Percentiles rank a stretch among this genome's conserved stretches.
phyloP scores from a whole-genome alignment of 2,797 vertebrate species.

The Pitangus sulphuratus region DNA sequence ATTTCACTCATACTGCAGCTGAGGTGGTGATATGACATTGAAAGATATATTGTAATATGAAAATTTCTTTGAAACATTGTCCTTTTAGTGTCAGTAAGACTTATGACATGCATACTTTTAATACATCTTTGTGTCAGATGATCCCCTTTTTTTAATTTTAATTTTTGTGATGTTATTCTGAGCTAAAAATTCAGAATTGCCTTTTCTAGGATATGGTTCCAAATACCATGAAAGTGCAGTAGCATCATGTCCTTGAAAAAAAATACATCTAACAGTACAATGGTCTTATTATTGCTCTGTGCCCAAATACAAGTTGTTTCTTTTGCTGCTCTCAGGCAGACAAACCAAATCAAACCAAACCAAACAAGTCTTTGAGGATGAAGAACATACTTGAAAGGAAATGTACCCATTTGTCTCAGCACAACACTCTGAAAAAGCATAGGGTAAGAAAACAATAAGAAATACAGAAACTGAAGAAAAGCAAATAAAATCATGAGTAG shows the following conservation, averaged over 20 bases:
- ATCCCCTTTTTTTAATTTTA: not conserved
- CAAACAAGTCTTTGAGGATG: slow-evolving; percentile 14
- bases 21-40: not conserved
- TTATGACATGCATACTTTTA: not conserved
- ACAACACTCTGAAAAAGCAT: not conserved
- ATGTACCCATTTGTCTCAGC: not conserved
- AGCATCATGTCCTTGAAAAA: not conserved
- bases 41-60: not conserved
- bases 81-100: not conserved
- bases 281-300: slow-evolving; percentile 24
- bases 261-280: not conserved
- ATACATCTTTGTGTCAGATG: not conserved
- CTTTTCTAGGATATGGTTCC: not conserved
- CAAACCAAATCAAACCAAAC: not conserved
- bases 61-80: not conserved
- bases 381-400: slow-evolving; percentile 32
- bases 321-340: slow-evolving; percentile 9
- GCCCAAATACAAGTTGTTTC: not conserved
- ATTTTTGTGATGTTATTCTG: not conserved
- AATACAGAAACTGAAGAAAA: slow-evolving; percentile 11
- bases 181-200: not conserved
- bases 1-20: not conserved
- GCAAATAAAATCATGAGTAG: not conserved
- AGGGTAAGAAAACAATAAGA: not conserved
- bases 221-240: not conserved